Evolutionary conservation across 1,140 invertebrate species (phyloP), one percentile per base, ranked within the genome.

Genomic region (Megalopta genalis): DNA sequence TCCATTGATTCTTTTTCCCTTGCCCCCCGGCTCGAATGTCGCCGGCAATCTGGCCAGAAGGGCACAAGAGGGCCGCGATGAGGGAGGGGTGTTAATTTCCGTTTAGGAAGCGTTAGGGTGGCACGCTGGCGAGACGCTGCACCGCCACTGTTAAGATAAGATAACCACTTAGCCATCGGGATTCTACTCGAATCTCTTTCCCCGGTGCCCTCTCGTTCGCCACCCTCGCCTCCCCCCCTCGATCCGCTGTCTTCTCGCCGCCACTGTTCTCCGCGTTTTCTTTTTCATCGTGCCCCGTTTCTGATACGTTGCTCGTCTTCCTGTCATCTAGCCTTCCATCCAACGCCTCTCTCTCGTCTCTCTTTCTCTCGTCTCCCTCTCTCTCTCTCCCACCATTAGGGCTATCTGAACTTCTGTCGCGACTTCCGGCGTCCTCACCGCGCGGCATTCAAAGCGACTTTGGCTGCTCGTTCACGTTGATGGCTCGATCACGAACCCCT

Each of bases 161-260:
- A 91, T 90, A 90, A 90, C 89, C 88, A 90, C 86, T 89, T 90
- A 89, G 86, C 89, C 89, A 91, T 91, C 88, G 87, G 84, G 76
- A 88, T 85, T 84, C 84, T 83, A 80, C 82, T 82, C 59, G 83
- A 88, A 85, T 85, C 86, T 82, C 70, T 62, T 66, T 80, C 54
- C 76, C 32, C 73, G 54, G 75, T 27, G 4, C 81, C 54, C 75
- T 77, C 42, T 27, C 65, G 3, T 49, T 59, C 57, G 59, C 64
- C 49, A 14, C 12, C n/a, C n/a, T n/a, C n/a, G n/a, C n/a, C n/a
- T n/a, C n/a, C n/a, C 57, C 39, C 59, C 39, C 66, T 54, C n/a
- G n/a, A 16, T 25, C 59, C 54, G 42, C 32, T 63, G 8, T 76
- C 18, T 21, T 57, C 65, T 23, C 49, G 8, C 69, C 49, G 49